Base-by-base conservation (phyloP, 2,888 invertebrate species). In the Caenorhabditis sp. region DNA sequence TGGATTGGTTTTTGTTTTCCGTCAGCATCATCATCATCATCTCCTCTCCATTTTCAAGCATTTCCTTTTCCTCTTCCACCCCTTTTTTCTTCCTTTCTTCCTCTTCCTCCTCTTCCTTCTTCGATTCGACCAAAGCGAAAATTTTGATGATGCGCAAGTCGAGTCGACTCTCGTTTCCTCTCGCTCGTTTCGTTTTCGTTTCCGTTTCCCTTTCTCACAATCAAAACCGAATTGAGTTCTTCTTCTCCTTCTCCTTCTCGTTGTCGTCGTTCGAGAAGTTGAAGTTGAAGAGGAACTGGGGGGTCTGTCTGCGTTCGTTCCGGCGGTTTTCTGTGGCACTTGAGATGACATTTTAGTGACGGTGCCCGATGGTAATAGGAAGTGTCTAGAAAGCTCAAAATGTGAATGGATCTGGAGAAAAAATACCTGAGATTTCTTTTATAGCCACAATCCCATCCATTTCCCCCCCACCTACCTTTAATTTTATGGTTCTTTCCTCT, bases 211-310 rank as follows among this genome's bases (percentile, higher is more conserved):
- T n/a, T 37, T 70, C 51, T 55, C 71, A 26, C 71, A 71, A 72
- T 72, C 64, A 72, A 64, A 55, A 70, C 69, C 22, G 24, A 70
- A 72, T 72, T 64, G 56, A 72, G 72, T 71, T n/a, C n/a, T n/a
- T n/a, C n/a, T n/a, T n/a, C n/a, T n/a, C n/a, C n/a, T n/a, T n/a
- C n/a, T n/a, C n/a, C n/a, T n/a, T n/a, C n/a, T n/a, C n/a, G n/a
- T n/a, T n/a, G n/a, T n/a, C n/a, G n/a, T n/a, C n/a, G n/a, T n/a
- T 71, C 70, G 61, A 51, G 32, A 56, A 56, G 67, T 56, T 56
- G 28, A 51, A 37, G 53, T 47, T 13, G 67, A 24, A 5, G 24
- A 5, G 26, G 37, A 2, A 37, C 2, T 55, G 28, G 20, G 18
- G 32, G 40, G 53, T 44, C 44, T 47, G 47, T 24, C 51, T 40